A percentile compares a stretch with the other conserved stretches of the same genome.
Evolutionary conservation across 1,140 invertebrate species (phyloP).

Genomic region (fruit fly (Drosophila melanogaster)): DNA sequence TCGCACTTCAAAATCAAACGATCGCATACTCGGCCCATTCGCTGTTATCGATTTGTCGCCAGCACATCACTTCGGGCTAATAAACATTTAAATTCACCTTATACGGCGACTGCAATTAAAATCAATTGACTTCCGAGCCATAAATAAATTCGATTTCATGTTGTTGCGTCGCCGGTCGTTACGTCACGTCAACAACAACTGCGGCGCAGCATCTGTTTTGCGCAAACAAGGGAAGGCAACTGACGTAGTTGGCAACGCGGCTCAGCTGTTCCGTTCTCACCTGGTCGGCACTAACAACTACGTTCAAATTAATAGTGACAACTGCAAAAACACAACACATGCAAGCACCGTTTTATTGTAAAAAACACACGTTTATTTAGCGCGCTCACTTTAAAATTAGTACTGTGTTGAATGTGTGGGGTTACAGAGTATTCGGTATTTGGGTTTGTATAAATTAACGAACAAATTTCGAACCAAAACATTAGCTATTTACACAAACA

Average conservation of each 20-base stretch:
- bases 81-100: constrained; percentile 14
- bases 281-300: constrained; percentile 4
- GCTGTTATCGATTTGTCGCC: constrained; percentile 39
- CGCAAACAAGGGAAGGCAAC: constrained; percentile 8
- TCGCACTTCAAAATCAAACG: neutral
- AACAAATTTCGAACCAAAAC: constrained; percentile 57
- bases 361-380: constrained; percentile 81
- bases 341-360: constrained; percentile 30
- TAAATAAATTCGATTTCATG: constrained; percentile 43
- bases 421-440: constrained; percentile 42
- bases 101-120: constrained; percentile 26
- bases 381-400: constrained; percentile 73
- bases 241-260: constrained; percentile 54
- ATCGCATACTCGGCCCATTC: neutral
- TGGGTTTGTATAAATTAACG: constrained; percentile 53
- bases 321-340: neutral
- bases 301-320: neutral
- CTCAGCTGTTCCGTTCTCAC: constrained; percentile 58
- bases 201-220: constrained; percentile 15
- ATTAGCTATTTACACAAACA: constrained; percentile 74
- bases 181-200: constrained; percentile 49
- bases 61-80: constrained; percentile 9
- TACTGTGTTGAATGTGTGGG: constrained; percentile 52
- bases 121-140: constrained; percentile 36
- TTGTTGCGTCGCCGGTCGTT: constrained; percentile 28